A percentile compares a stretch with the other conserved stretches of the same genome.
phyloP scores from a whole-genome alignment of 1,140 invertebrate species.

The Panagrolaimus sp. region DNA sequence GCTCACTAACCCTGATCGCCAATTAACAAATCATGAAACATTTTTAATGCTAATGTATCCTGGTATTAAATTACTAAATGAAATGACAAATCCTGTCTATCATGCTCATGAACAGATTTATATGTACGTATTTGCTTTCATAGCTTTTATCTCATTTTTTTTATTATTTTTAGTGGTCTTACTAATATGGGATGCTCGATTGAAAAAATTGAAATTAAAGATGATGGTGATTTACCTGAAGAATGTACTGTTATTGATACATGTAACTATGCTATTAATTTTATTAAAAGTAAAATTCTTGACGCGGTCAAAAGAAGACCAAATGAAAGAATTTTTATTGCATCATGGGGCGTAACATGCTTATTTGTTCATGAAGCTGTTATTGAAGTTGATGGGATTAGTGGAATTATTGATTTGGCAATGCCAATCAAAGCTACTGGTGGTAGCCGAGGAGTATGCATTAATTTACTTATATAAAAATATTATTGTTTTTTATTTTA shows the following conservation, averaged over 20 bases:
- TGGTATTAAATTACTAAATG: neutral
- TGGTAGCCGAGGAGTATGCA: neutral
- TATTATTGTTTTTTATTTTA: too few species aligned
- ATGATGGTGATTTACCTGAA: neutral
- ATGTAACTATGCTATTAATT: neutral
- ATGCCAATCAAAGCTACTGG: neutral
- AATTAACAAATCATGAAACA: neutral
- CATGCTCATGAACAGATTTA: neutral
- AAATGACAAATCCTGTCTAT: neutral
- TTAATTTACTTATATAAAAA: too few species aligned
- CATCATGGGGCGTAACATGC: neutral
- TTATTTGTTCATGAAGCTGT: conserved; percentile 10
- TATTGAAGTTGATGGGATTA: neutral
- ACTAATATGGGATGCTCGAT: neutral
- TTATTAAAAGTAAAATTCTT: neutral
- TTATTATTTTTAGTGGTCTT: neutral
- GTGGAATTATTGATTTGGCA: neutral
- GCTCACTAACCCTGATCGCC: neutral
- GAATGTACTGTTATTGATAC: neutral
- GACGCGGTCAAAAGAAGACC: neutral
- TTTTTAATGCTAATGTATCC: neutral
- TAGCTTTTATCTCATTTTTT: neutral
- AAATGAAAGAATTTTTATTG: neutral
- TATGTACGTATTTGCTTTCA: neutral
- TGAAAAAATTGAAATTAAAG: neutral